These are phyloP conservation scores for Corydoras sp. DNA, from an alignment of 2,113 vertebrate species.

Conservation along the genomic window DNA sequence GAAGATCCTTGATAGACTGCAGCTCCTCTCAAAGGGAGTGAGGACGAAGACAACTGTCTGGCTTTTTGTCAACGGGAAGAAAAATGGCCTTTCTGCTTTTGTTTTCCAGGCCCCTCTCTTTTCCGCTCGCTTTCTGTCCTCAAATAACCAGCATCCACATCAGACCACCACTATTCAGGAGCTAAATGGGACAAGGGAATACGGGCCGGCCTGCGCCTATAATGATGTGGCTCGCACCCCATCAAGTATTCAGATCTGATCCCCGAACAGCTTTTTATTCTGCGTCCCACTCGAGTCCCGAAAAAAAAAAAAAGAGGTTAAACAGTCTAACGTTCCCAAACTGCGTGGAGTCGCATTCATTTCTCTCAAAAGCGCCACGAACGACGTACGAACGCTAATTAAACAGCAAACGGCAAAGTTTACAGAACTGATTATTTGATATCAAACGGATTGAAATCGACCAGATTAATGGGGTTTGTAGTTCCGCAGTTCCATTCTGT, in stretches of 20 bases:
- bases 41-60: conserved; percentile 88
- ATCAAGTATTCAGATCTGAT: conserved; percentile 2
- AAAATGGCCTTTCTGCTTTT: conserved; percentile 54
- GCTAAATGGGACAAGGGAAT: conserved; percentile 54
- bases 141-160: conserved; percentile 58
- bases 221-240: background rate
- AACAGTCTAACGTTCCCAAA: background rate
- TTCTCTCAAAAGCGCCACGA: no score
- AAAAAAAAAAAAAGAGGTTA: background rate
- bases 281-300: background rate
- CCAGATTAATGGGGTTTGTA: no score
- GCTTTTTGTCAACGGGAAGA: conserved; percentile 49
- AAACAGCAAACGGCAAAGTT: no score
- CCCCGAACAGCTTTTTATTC: background rate
- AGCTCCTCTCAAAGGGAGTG: conserved; percentile 80
- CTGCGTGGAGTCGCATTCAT: no score
- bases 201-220: conserved; percentile 47
- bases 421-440: no score
- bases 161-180: conserved; percentile 54
- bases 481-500: no score
- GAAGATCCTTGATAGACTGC: conserved; percentile 88
- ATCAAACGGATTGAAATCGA: no score
- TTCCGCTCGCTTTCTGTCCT: conserved; percentile 43
- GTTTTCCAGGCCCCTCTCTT: conserved; percentile 31
- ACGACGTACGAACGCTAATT: no score